Base-by-base conservation (phyloP, 2,797 vertebrate species). In the Argyrosomus regius region DNA sequence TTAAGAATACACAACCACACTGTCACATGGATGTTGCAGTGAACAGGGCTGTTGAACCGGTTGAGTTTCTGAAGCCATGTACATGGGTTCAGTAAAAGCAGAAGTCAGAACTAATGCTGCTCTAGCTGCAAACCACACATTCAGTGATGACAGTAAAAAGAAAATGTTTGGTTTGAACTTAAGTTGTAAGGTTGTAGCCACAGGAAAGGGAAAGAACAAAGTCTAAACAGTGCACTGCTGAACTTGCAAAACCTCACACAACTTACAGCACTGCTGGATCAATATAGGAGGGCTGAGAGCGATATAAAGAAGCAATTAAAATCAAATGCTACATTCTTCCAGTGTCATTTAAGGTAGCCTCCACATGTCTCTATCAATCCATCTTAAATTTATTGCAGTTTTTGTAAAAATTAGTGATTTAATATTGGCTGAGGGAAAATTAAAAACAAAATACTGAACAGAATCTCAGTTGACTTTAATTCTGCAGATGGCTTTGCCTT, bases 221-320 rank as follows among this genome's bases (percentile, higher is more conserved):
- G 57, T 73, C 56, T 56, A 52, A 58, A 66, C 58, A 18, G 22
- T 39, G 57, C 67, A 46, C 57, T 67, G 75, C 62, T 71, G 66
- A 83, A 77, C 72, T 69, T 62, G 24, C 17, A 59, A 43, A 80
- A 66, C 41, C 45, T 31, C 35, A 24, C 76, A 59, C n/a, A 58
- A 39, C n/a, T 16, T 26, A 24, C 46, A 39, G 53, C 12, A 13
- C 49, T 10, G 18, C 22, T 20, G 68, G 64, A 80, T 82, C 80
- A 22, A 76, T 83, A 53, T 26, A 16, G 14, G 28, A 64, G 54
- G 54, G 18, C 66, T 60, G 45, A 67, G 69, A 78, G 64, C n/a
- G 41, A 65, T 26, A 35, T 49, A 18, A 53, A 72, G 43, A 78
- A 52, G 75, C 39, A 24, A 65, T 54, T 68, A 41, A 57, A 56